Evolutionary conservation across 2,888 invertebrate species (phyloP).

Genomic region (Drosophila anceps): DNA sequence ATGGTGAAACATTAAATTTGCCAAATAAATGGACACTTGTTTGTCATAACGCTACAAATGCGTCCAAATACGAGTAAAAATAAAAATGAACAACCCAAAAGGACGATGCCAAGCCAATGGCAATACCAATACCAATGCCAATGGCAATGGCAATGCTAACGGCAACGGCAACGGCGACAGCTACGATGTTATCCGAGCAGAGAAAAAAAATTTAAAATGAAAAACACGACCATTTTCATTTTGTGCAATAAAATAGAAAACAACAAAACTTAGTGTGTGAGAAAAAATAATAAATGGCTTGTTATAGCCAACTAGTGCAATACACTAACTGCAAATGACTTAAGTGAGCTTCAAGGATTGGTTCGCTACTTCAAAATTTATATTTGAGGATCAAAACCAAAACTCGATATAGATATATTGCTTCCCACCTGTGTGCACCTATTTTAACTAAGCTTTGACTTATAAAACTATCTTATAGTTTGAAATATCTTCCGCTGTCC

Average conservation of each 20-base stretch:
- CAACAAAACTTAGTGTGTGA: conserved; percentile 43
- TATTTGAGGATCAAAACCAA: no score
- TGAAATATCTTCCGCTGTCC: no score
- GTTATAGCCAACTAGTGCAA: conserved; percentile 2
- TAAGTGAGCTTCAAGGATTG: no score
- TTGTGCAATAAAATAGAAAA: conserved; percentile 75
- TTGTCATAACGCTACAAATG: conserved; percentile 80
- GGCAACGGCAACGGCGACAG: conserved; percentile 32
- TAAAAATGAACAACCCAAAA: conserved; percentile 55
- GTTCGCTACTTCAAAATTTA: no score
- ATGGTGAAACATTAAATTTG: conserved; percentile 80
- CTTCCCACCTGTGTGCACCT: no score
- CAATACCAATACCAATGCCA: conserved; percentile 12
- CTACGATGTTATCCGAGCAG: conserved; percentile 58
- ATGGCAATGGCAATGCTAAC: conserved; percentile 21
- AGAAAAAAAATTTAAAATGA: conserved; percentile 58
- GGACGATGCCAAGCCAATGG: conserved; percentile 25
- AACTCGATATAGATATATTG: no score
- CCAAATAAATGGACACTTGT: conserved; percentile 81
- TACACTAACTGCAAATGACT: conserved; percentile 21
- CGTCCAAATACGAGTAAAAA: conserved; percentile 72
- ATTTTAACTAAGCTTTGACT: no score
- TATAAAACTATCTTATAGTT: no score
- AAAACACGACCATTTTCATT: conserved; percentile 79
- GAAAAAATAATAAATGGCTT: conserved; percentile 5